Evolutionary conservation across 2,113 vertebrate genomes (phyloP), one percentile per base, ranked within the genome.

Genomic region (Pimephales promelas): DNA sequence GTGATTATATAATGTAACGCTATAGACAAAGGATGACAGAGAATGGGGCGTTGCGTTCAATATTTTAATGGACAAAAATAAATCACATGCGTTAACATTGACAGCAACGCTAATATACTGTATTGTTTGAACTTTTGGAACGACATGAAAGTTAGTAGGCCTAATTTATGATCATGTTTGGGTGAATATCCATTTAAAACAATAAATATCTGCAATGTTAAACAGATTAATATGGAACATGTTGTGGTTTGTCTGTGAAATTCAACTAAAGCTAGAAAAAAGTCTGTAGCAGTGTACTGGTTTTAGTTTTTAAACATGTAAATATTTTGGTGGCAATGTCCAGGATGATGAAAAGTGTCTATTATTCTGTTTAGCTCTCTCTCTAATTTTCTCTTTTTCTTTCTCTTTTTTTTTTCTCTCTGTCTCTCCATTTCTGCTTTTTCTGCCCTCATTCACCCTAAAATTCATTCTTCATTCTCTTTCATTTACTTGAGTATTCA

Each of bases 391-490:
- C 40, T 64, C 28, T 61, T 66, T 34, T 31, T n/a, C 57, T 62
- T 36, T 68, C 57, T 36, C 8, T 49, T 26, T 43, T 11, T 26
- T 43, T 11, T 40, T 36, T 54, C 43, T 49, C 72, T 40, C 20
- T 34, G 40, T 76, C 49, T 28, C 28, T 75, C 45, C 43, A 59
- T 57, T 54, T 78, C 52, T 87, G 82, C 82, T 88, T 72, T 49
- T 43, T 34, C 61, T 54, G 45, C 64, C 47, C 64, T 64, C 59
- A 40, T 81, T 70, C 79, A 81, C 64, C 64, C 79, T 79, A 70
- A 81, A 26, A 64, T 88, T 88, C 88, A 86, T 89, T 79, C 64
- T 79, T 89, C 88, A 88, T 90, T 89, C 77, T 84, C 89, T 54
- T 88, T 56, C 81, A 83, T 59, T 61, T 74, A 75, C 73, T 52